Evolutionary conservation across 64 coral and sea anemone genomes (phyloP), one percentile per base, ranked within the genome.

Genomic region (Anthopleura sola): DNA sequence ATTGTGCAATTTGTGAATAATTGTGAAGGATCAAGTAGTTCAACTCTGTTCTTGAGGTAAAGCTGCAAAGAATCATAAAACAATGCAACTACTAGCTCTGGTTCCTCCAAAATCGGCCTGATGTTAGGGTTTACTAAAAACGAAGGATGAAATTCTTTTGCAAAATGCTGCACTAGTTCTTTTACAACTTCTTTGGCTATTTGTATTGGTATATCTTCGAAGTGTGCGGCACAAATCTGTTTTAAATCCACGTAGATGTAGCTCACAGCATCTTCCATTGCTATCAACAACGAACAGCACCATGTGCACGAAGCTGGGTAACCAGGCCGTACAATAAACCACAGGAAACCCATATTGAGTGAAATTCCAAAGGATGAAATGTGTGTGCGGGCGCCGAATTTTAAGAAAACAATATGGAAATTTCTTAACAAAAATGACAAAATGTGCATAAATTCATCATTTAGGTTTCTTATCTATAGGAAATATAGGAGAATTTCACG

Each of bases 21-120:
- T 55, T 85, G 83, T 66, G 55, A 85, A 38, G 39, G 83, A 66
- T 66, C 60, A 85, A 66, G 16, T 40, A 85, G 31, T 85, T 85
- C 53, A 62, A 39, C 13, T 66, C 55, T 85, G 83, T 85, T 39
- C 39, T 66, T 66, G 83, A 62, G 55, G 64, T 66, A 39, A 33
- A 64, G 55, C 64, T 66, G 57, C 83, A 85, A 85, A 85, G 39
- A 85, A 40, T 85, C 34, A 24, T 85, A 85, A 85, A 85, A 62
- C 55, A 64, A 85, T 39, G 83, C 34, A 85, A 55, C 83, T 29
- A 66, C 24, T 83, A 83, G 81, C 81, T 83, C 18, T 54, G 81
- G 49, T 83, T 83, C 81, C n/a, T 28, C 47, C 81, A 55, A 66
- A 28, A 66, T 64, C 84, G 75, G 38, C 38, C 75, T 36, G 38